Evolutionary conservation across 2,113 vertebrate species (phyloP), one percentile per base, ranked within the genome.

Genomic region (Cyprinodon tularosa): DNA sequence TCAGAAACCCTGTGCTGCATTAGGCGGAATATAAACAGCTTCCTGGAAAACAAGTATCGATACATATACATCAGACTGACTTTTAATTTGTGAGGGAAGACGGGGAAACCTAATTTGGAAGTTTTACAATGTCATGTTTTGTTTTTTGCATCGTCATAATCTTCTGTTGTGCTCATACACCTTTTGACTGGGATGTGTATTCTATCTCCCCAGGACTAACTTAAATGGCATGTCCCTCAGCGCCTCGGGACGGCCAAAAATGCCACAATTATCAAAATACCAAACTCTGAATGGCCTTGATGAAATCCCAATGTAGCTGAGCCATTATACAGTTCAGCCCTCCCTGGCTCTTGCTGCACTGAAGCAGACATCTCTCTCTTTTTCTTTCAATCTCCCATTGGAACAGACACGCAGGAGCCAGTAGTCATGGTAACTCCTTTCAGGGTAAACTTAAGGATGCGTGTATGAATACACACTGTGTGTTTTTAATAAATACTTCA

Each of bases 401-500:
- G 74, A 82, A 80, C 84, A 90, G 84, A 90, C 89, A 91, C 42
- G 65, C 88, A 89, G 84, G 80, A 89, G 88, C 87, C 80, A 76
- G 92, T 93, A 87, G 92, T 90, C 92, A 93, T 91, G 91, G 91
- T 84, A 91, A 93, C 92, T 75, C 81, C 78, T 67, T 86, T 83
- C 88, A 84, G 77, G 74, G 88, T 90, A 92, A 91, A 92, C 83
- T 85, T 91, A 89, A 77, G 84, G 80, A 86, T 82, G 90, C 75
- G 84, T 83, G 74, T 78, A 80, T 76, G 72, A 48, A 64, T 2
- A 72, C 66, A 70, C 71, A 70, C 77, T 80, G 50, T 17, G 50
- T 53, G 29, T n/a, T 77, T 86, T 80, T 39, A 84, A 86, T 87
- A 88, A 90, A 88, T 87, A 86, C 75, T 83, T 87, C 36, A 89